Conservation (phyloP, 2,797 vertebrate species). For the Falco peregrinus region DNA sequence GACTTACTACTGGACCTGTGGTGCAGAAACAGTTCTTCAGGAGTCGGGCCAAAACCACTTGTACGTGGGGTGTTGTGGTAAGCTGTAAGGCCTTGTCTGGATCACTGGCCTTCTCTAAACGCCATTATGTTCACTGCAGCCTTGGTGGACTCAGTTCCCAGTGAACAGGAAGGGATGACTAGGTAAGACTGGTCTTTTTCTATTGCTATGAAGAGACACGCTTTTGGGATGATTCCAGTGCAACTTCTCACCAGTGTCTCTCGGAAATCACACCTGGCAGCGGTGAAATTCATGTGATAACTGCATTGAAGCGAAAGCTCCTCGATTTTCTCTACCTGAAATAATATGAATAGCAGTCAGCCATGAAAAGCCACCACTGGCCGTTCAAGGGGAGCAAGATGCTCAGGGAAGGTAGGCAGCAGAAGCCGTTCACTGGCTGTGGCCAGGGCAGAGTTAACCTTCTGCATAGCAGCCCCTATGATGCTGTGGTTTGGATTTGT, state of each 20-base stretch:
- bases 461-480: accelerated
- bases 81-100: neutral
- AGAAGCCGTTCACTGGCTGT: neutral
- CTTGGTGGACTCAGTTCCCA: neutral
- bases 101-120: neutral
- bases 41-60: neutral
- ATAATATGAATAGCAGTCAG: neutral
- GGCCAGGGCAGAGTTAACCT: neutral
- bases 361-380: neutral
- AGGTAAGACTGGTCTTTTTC: neutral
- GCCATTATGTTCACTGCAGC: neutral
- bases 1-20: neutral
- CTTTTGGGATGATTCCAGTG: neutral
- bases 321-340: neutral
- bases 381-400: neutral
- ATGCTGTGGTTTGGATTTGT: neutral
- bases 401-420: neutral
- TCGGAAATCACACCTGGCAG: neutral
- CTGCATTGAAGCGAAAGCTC: neutral
- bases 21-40: neutral
- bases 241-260: neutral
- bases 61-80: neutral
- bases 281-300: neutral
- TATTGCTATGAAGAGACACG: neutral
- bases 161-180: neutral